phyloP scores from a whole-genome alignment of 2,888 invertebrate genomes.

The Aleiodes alternator region DNA sequence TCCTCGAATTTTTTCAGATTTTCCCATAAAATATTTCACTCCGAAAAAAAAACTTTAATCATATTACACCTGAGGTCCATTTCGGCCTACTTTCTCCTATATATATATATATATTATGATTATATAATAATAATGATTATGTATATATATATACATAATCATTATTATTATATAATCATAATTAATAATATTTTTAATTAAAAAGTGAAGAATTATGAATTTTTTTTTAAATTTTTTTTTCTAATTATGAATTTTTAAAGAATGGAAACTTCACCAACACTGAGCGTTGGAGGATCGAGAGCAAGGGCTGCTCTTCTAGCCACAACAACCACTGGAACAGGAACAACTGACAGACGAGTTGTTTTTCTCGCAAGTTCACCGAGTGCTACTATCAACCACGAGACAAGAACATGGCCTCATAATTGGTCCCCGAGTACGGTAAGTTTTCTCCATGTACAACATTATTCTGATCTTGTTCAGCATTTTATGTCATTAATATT shows the following conservation, averaged over 20 bases:
- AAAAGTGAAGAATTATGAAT: neutral
- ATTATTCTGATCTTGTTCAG: constrained; percentile 36
- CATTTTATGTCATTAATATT: constrained; percentile 9
- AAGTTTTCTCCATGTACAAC: constrained; percentile 56
- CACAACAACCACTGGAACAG: constrained; percentile 68
- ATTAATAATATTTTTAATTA: no score
- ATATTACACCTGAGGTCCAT: no score
- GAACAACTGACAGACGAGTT: constrained; percentile 71
- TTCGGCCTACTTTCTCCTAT: no score
- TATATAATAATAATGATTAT: no score
- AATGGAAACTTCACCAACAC: constrained; percentile 73
- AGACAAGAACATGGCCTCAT: constrained; percentile 73
- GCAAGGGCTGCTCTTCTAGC: constrained; percentile 71
- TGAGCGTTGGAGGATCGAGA: constrained; percentile 70
- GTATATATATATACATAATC: no score
- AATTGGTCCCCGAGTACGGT: constrained; percentile 73
- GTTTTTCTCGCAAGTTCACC: constrained; percentile 71
- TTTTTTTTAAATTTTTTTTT: no score
- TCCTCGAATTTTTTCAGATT: no score
- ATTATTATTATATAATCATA: no score
- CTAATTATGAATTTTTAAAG: constrained; percentile 47
- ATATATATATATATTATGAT: no score
- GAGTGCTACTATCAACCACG: constrained; percentile 60
- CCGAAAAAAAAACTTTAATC: no score
- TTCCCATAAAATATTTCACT: no score